Base-by-base conservation (phyloP, 2,797 vertebrate species). In the Novumbra hubbsi region DNA sequence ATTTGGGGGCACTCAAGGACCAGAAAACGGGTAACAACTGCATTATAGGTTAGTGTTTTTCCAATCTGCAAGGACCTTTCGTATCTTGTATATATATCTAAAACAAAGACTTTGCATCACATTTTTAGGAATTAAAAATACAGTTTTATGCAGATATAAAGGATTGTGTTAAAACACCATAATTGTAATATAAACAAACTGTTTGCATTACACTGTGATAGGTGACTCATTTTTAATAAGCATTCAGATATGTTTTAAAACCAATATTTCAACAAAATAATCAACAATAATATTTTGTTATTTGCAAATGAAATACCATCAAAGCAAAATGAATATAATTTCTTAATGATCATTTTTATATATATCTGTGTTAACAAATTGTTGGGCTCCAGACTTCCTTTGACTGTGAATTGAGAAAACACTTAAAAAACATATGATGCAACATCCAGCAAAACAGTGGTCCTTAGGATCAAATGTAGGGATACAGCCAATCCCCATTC, bases 171-270 rank as follows among this genome's bases (percentile, higher is more conserved):
- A 93, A 91, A 90, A 88, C 73, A 84, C 70, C 57, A 71, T 65
- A 72, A 32, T 65, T 86, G 78, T 88, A 91, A 87, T 86, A 88
- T 86, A 88, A 90, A 92, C 90, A 92, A 90, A 92, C 87, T 86
- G 88, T 28, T 82, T 88, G 85, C 84, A 85, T 87, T 88, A 84
- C 81, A 84, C 77, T 76, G 85, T 85, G n/a, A 64, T 30, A 34
- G 15, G 30, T 32, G 16, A 34, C 85, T 2, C 5, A 81, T 80
- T 79, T 68, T 70, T 55, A 67, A 80, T 88, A 89, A 89, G 84
- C 83, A 81, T 86, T 86, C 84, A 28, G 77, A 83, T 30, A 81
- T 87, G 77, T 85, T 85, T 83, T 38, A 38, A 85, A 84, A 84
- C 89, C 84, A 80, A 2, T 45, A 45, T 45, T 45, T 12, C 41